These are phyloP conservation scores for Echeneis naucrates DNA, from an alignment of 2,797 vertebrate species.

Conservation along the genomic window DNA sequence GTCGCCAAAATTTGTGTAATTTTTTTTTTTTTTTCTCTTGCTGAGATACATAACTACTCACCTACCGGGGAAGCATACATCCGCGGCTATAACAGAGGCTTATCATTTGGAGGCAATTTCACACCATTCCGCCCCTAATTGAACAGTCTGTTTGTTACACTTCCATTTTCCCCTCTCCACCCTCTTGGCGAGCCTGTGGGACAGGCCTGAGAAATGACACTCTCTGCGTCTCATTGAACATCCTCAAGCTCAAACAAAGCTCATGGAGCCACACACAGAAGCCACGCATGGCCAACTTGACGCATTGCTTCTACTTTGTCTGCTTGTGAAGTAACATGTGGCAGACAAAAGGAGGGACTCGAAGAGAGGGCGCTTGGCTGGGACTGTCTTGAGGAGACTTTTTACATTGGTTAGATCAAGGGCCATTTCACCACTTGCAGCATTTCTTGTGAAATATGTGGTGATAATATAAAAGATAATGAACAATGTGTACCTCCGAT, in stretches of 20 bases:
- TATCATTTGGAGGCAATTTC: slow-evolving; percentile 90
- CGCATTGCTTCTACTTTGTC: slow-evolving; percentile 74
- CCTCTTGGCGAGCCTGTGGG: slow-evolving; percentile 78
- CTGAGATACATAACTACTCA: slow-evolving; percentile 66
- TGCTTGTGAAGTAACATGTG: slow-evolving; percentile 57
- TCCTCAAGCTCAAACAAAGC: slow-evolving; percentile 83
- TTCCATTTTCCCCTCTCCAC: slow-evolving; percentile 80
- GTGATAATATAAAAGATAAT: slow-evolving; percentile 17
- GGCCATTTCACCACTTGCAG: slow-evolving; percentile 27
- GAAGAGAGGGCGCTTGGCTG: slow-evolving; percentile 19
- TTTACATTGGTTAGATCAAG: slow-evolving; percentile 31
- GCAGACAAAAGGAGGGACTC: slow-evolving; percentile 43
- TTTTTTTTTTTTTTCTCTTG: slow-evolving; percentile 13
- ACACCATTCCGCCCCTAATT: slow-evolving; percentile 88
- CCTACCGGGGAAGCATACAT: slow-evolving; percentile 76
- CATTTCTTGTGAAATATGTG: slow-evolving; percentile 25
- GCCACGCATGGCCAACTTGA: slow-evolving; percentile 68
- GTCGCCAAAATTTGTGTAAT: slow-evolving; percentile 37
- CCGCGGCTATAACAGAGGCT: slow-evolving; percentile 83
- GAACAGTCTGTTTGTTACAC: slow-evolving; percentile 89
- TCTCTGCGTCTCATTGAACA: slow-evolving; percentile 87
- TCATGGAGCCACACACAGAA: slow-evolving; percentile 68
- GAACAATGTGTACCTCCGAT: slow-evolving; percentile 20
- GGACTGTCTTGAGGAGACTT: slow-evolving; percentile 28
- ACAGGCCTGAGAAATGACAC: slow-evolving; percentile 87